Base-by-base conservation (phyloP, 1,140 invertebrate genomes). In the Saccostrea glomerata region DNA sequence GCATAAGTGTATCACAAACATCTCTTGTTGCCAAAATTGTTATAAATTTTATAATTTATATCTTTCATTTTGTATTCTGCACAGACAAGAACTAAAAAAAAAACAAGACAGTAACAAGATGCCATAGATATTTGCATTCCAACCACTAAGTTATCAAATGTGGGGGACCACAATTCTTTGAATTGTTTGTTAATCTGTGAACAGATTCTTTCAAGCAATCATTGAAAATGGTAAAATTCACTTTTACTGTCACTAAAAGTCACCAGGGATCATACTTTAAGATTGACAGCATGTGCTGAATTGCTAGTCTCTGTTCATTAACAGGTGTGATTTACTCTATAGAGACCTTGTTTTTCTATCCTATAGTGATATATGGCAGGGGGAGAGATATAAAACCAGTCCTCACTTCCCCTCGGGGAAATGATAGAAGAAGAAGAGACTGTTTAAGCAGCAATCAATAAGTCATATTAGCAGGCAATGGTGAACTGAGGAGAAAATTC, bases 221-320 rank as follows among this genome's bases (percentile, higher is more conserved):
- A 73, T 25, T 30, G 11, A 25, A 73, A 73, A 40, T 73, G 60
- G 23, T n/a, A 66, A 66, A 20, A 23, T 66, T n/a, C 9, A 15
- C 70, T 73, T 73, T 17, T 73, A 12, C 25, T 36, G 11, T 73
- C 23, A 2, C 12, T 30, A 25, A 73, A 2, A 73, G 11, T 30
- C 70, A 73, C 30, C 23, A 36, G 25, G 25, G 25, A 30, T 73
- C 36, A 36, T 73, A 4, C 36, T 13, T 30, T 40, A 73, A 36
- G 70, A 73, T 73, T 23, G 70, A 73, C 70, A 73, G 70, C 23
- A 36, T 73, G 70, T 73, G 70, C 25, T 73, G 25, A 30, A 13
- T 36, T 73, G 30, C 7, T 36, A 15, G 25, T 13, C 23, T 36
- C 25, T 73, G 12, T 73, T 36, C 70, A 73, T 73, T 73, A 73